Conservation (phyloP, 2,113 vertebrate species). For the Myotis lucifugus region DNA sequence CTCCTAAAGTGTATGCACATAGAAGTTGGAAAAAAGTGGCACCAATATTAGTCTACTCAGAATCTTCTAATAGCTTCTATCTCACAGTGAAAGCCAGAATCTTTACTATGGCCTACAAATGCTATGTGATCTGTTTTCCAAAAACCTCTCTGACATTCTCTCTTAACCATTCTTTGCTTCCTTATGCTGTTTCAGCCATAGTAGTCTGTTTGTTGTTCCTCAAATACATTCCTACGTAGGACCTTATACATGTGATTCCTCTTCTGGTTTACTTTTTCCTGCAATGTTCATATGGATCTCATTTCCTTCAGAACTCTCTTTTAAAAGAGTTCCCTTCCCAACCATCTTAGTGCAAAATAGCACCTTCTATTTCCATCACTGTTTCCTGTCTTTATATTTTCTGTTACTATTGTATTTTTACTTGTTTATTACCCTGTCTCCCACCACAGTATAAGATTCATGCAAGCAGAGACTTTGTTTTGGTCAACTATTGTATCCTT, state of each 20-base stretch:
- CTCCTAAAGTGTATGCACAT: not conserved
- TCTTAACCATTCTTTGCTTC: not conserved
- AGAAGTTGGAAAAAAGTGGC: not conserved
- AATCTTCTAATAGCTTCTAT: not conserved
- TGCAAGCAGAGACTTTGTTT: not conserved
- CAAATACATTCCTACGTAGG: not conserved
- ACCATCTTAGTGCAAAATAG: not conserved
- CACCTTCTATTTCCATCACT: not conserved
- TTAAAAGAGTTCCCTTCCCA: not conserved
- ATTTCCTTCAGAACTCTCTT: not conserved
- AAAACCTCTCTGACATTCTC: not conserved
- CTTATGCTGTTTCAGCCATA: not conserved
- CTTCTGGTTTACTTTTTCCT: not conserved
- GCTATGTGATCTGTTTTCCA: not conserved
- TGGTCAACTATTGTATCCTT: not conserved
- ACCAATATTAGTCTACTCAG: not conserved
- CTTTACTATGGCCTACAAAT: not conserved
- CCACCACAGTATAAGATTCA: not conserved
- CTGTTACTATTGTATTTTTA: not conserved
- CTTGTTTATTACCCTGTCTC: not conserved
- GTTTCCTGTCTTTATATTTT: not conserved
- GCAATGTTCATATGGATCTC: not conserved
- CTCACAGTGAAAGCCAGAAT: not conserved
- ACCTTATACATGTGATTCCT: not conserved
- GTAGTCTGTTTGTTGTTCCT: not conserved